Evolutionary conservation across 2,113 vertebrate genomes (phyloP).

Genomic region (Zingel zingel): DNA sequence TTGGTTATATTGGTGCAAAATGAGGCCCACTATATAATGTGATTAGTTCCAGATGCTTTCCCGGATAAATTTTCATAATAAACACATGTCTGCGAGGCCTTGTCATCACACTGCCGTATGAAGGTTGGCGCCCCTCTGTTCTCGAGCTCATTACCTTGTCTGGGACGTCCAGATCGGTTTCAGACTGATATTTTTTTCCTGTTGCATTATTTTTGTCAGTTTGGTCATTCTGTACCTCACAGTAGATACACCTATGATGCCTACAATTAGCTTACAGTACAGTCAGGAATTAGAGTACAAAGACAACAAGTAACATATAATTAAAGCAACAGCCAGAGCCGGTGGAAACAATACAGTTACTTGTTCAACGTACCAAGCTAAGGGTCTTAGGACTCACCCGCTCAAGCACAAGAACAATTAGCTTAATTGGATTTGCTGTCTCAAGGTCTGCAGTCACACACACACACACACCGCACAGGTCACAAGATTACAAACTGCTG

Average conservation of each 20-base stretch:
- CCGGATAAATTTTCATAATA: slow-evolving; percentile 29
- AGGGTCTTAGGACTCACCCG: slow-evolving; percentile 5
- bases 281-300: background rate
- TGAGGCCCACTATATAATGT: background rate
- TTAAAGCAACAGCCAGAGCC: background rate
- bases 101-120: slow-evolving; percentile 10
- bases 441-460: slow-evolving; percentile 47
- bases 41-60: slow-evolving; percentile 50
- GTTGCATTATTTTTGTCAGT: background rate
- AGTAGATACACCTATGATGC: background rate
- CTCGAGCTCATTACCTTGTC: slow-evolving; percentile 24
- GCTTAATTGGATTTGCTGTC: slow-evolving; percentile 65
- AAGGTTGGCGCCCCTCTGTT: slow-evolving; percentile 25
- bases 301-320: background rate
- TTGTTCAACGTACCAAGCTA: slow-evolving; percentile 6
- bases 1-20: background rate
- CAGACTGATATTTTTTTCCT: slow-evolving; percentile 13
- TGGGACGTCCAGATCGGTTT: slow-evolving; percentile 16
- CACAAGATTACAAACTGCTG: slow-evolving; percentile 58
- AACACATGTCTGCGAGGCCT: slow-evolving; percentile 20
- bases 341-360: slow-evolving; percentile 1
- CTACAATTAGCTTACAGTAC: background rate
- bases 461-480: slow-evolving; percentile 21
- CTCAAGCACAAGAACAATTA: slow-evolving; percentile 44
- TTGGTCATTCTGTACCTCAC: background rate